Evolutionary conservation across 1,140 invertebrate genomes (phyloP), one percentile per base, ranked within the genome.

Genomic region (Lanistes nyassanus): DNA sequence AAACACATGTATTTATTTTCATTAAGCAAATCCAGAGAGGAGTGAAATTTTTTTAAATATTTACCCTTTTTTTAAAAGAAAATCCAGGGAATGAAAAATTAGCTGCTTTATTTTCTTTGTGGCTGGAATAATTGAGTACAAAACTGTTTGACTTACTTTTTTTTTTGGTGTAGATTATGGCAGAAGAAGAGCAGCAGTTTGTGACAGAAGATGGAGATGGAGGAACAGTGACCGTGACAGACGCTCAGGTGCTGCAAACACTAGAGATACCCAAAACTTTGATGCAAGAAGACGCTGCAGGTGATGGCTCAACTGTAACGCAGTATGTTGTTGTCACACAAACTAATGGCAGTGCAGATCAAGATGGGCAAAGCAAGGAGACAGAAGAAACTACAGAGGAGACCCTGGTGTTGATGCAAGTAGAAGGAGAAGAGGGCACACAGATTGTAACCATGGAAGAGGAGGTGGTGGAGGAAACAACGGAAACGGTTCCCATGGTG

Each of bases 231-330:
- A 56, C 77, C 21, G 72, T 76, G 36, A 76, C 71, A 23, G 77
- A 78, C 51, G 75, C 74, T 56, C 72, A 75, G 29, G 72, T 75
- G 19, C 47, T 80, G 21, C 75, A 80, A 56, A 76, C 67, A 69
- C 58, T 72, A 69, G 74, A 80, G 60, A 73, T 80, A 42, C 76
- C 74, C 4, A 76, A 79, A 42, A 79, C 76, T 47, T 47, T 82
- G 16, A 67, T 78, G 75, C 62, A 77, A 55, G 80, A 77, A 37
- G 80, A 81, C 75, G 67, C 39, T 34, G 73, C 66, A 29, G 76
- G 51, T 26, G 78, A 78, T 71, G 65, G 70, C 56, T 76, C 74
- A 53, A 65, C 19, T 56, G 65, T 70, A 16, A 55, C 56, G 7
- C 60, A 67, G 29, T 60, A 62, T 19, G 62, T 60, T 58, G 76